phyloP scores from a whole-genome alignment of 2,113 vertebrate genomes.

The Castor canadensis region DNA sequence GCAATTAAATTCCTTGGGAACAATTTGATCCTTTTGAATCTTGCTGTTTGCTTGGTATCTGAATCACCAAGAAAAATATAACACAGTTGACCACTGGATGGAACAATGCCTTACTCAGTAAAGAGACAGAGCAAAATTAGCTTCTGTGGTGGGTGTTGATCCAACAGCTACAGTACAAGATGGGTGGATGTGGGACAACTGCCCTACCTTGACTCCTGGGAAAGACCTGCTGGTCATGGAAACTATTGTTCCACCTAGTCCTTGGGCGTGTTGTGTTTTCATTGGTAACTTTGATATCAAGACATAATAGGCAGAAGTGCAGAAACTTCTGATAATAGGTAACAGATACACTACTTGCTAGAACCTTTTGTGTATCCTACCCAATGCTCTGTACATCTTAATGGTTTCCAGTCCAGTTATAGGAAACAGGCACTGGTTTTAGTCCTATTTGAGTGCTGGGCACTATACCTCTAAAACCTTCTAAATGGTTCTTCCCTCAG shows the following conservation, averaged over 20 bases:
- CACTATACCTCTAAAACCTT: neutral
- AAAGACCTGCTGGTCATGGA: neutral
- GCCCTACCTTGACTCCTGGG: neutral
- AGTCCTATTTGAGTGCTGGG: neutral
- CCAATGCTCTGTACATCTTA: neutral
- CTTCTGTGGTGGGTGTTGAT: neutral
- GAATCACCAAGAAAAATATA: neutral
- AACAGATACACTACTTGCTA: neutral
- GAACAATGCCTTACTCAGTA: neutral
- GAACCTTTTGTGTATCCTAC: neutral
- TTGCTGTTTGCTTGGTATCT: neutral
- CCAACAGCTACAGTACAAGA: neutral
- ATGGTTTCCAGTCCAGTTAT: neutral
- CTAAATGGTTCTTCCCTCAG: neutral
- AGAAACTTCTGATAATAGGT: neutral
- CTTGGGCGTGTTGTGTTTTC: neutral
- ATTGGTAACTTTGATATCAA: neutral
- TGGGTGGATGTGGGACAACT: too few species aligned
- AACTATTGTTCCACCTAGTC: neutral
- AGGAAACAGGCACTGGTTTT: neutral
- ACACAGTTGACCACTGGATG: neutral
- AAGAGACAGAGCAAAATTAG: neutral
- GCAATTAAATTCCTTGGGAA: neutral
- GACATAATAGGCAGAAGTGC: neutral
- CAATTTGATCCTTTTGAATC: neutral